Conservation (phyloP, 2,888 invertebrate genomes). For the Hypolimnas misippus region DNA sequence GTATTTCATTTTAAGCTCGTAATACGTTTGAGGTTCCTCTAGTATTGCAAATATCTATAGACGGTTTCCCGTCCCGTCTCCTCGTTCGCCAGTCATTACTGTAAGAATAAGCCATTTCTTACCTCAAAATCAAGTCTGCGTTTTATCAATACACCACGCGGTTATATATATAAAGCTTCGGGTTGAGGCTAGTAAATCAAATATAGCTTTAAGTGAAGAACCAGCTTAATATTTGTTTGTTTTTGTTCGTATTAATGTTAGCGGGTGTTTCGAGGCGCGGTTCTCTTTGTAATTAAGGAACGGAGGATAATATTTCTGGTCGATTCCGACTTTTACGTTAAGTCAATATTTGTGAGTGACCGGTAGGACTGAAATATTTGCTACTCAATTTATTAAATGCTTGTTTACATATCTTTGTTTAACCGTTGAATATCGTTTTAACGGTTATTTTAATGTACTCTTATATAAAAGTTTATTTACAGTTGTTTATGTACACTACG, state of each 20-base stretch:
- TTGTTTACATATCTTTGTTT: constrained; percentile 12
- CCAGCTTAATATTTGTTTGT: constrained; percentile 26
- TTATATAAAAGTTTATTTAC: too few species aligned
- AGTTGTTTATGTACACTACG: too few species aligned
- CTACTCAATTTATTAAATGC: constrained; percentile 28
- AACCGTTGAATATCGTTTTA: background rate
- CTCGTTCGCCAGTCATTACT: too few species aligned
- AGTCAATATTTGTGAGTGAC: constrained; percentile 40
- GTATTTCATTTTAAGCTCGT: too few species aligned
- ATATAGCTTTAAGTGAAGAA: constrained; percentile 10
- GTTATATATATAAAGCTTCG: too few species aligned
- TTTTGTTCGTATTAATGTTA: constrained; percentile 34
- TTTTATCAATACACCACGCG: too few species aligned
- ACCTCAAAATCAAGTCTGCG: too few species aligned
- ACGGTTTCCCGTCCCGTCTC: too few species aligned
- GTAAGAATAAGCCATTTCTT: too few species aligned
- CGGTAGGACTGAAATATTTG: constrained; percentile 28
- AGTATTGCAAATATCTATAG: too few species aligned
- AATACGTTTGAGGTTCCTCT: too few species aligned
- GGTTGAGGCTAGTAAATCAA: too few species aligned
- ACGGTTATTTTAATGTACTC: background rate
- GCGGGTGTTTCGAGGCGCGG: constrained; percentile 37
- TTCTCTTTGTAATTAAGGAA: constrained; percentile 39
- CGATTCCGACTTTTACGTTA: constrained; percentile 30
- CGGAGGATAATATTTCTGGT: constrained; percentile 35